Evolutionary conservation across 2,888 invertebrate species (phyloP).

Genomic region (Cephus sareptanus): DNA sequence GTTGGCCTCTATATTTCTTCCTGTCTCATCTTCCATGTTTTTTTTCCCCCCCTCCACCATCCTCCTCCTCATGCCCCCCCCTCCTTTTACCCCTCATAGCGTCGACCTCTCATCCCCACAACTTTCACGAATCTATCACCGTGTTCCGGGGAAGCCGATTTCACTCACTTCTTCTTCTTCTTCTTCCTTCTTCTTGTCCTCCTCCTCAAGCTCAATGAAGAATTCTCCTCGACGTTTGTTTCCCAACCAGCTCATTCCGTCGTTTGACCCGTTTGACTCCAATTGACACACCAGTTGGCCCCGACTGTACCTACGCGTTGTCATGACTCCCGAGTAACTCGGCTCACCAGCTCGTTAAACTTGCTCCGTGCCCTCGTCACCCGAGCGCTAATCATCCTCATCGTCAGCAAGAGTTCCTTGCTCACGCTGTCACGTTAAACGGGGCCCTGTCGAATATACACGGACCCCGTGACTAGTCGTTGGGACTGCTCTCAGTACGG

Average conservation of each 20-base stretch:
- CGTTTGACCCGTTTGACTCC: slow-evolving; percentile 62
- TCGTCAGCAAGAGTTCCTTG: too few species aligned
- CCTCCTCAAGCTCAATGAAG: background rate
- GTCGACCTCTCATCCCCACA: background rate
- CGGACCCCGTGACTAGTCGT: too few species aligned
- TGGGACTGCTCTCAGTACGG: too few species aligned
- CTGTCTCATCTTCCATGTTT: background rate
- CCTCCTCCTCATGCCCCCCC: background rate
- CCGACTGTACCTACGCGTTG: slow-evolving; percentile 52
- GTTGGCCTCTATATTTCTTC: slow-evolving; percentile 1
- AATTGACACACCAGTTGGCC: slow-evolving; percentile 62
- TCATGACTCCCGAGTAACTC: slow-evolving; percentile 63
- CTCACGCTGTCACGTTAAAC: too few species aligned
- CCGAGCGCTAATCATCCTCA: slow-evolving; percentile 41
- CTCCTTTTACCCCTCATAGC: background rate
- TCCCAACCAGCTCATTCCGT: slow-evolving; percentile 63
- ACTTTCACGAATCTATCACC: background rate
- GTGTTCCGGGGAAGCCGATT: slow-evolving; percentile 5
- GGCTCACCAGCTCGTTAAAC: slow-evolving; percentile 62
- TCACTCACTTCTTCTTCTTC: slow-evolving; percentile 16
- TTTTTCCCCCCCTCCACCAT: background rate
- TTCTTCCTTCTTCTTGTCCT: background rate
- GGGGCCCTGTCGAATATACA: too few species aligned
- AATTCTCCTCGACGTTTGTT: slow-evolving; percentile 50
- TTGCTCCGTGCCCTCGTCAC: slow-evolving; percentile 58